phyloP scores from a whole-genome alignment of 2,113 vertebrate genomes.

The Aegithalos caudatus region DNA sequence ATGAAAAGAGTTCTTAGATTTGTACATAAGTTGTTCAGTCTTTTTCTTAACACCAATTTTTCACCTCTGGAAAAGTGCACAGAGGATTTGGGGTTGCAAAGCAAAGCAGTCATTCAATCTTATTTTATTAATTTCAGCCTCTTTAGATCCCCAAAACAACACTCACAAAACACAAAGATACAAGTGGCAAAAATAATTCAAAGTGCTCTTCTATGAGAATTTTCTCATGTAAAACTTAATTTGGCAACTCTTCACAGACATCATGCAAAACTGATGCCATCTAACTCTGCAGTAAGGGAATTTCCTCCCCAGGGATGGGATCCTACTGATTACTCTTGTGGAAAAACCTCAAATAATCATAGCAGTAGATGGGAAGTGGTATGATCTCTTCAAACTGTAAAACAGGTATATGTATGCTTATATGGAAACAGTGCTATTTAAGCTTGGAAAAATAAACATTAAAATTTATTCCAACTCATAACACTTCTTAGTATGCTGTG shows the following conservation, averaged over 20 bases:
- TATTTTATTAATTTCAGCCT: neutral
- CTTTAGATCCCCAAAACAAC: neutral
- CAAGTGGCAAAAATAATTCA: neutral
- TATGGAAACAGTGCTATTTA: neutral
- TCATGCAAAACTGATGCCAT: neutral
- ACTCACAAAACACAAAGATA: neutral
- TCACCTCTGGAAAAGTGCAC: neutral
- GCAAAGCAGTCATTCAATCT: neutral
- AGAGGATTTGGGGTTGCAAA: neutral
- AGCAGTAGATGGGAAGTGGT: neutral
- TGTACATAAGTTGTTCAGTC: neutral
- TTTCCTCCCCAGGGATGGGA: neutral
- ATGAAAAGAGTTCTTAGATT: neutral
- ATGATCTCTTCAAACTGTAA: neutral
- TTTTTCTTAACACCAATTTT: neutral
- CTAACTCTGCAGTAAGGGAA: neutral
- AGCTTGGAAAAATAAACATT: neutral
- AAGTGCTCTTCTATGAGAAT: neutral
- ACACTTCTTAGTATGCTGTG: neutral
- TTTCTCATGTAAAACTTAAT: neutral
- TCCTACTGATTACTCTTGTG: neutral
- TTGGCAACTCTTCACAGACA: neutral
- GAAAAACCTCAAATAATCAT: neutral
- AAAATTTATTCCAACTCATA: neutral
- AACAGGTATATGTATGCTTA: neutral